phyloP scores from a whole-genome alignment of 2,113 vertebrate genomes.

The Lepidothrix coronata region DNA sequence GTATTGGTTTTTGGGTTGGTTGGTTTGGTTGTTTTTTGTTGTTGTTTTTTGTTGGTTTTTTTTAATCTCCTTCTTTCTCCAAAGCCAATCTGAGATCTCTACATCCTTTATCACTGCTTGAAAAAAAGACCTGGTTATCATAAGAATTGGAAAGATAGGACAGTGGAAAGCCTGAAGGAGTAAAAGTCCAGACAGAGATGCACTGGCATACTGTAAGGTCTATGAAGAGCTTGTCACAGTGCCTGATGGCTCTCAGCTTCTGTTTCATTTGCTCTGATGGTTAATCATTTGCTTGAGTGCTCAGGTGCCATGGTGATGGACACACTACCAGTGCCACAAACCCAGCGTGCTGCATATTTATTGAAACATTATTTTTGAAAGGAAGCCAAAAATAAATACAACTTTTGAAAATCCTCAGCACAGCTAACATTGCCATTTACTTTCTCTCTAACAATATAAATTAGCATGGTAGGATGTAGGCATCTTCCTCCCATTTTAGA shows the following conservation, averaged over 20 bases:
- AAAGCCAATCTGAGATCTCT: background rate
- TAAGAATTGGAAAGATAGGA: background rate
- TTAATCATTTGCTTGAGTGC: slow-evolving; percentile 45
- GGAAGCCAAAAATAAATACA: background rate
- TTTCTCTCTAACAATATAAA: background rate
- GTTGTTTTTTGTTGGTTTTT: background rate
- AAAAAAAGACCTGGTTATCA: background rate
- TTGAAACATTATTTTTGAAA: slow-evolving; percentile 5
- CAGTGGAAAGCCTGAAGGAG: background rate
- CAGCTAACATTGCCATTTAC: background rate
- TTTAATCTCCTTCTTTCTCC: background rate
- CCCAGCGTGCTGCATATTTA: background rate
- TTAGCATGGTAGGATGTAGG: background rate
- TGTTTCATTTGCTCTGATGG: background rate
- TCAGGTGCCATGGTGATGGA: slow-evolving; percentile 27
- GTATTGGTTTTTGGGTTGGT: background rate
- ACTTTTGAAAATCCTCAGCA: background rate
- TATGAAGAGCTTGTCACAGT: background rate
- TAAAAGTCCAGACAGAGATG: background rate
- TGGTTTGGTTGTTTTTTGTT: background rate
- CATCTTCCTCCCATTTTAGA: background rate
- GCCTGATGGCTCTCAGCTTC: background rate
- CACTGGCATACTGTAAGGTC: background rate
- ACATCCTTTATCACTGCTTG: background rate
- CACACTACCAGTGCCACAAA: background rate